A percentile compares a stretch with the other conserved stretches of the same genome.
These are phyloP conservation scores for Drosophila percnosoma DNA, from an alignment of 2,888 invertebrate genomes.

Conservation along the genomic window DNA sequence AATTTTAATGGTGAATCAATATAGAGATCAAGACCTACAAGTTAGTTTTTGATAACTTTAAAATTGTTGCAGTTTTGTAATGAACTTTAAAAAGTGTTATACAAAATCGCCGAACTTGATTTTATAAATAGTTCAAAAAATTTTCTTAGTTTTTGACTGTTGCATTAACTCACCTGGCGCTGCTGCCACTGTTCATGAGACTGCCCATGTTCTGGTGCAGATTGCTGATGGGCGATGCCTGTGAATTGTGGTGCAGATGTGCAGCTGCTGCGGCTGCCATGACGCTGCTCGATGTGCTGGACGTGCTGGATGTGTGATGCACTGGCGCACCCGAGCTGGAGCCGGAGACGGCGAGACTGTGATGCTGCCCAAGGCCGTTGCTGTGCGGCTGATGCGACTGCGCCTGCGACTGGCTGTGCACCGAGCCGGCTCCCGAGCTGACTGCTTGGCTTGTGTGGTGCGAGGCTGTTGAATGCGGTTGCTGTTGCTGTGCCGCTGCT, in stretches of 20 bases:
- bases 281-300: slow-evolving; percentile 75
- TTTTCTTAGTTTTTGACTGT: neutral
- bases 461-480: slow-evolving; percentile 49
- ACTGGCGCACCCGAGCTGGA: slow-evolving; percentile 59
- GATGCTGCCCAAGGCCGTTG: slow-evolving; percentile 70
- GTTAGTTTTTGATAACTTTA: neutral
- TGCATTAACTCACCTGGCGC: slow-evolving; percentile 81
- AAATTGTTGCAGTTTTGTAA: neutral
- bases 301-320: slow-evolving; percentile 65
- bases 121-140: neutral
- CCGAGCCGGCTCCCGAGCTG: slow-evolving; percentile 47
- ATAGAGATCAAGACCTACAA: too few species aligned
- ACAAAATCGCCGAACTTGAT: too few species aligned
- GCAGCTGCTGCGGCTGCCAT: slow-evolving; percentile 82
- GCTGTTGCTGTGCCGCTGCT: slow-evolving; percentile 51
- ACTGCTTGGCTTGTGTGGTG: slow-evolving; percentile 60
- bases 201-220: slow-evolving; percentile 85
- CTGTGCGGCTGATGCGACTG: slow-evolving; percentile 68
- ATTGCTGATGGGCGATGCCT: slow-evolving; percentile 84
- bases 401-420: slow-evolving; percentile 57
- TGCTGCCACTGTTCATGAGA: slow-evolving; percentile 84
- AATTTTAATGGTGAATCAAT: neutral
- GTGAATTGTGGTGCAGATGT: slow-evolving; percentile 83
- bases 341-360: slow-evolving; percentile 40
- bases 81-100: neutral